These are phyloP conservation scores for Prunella himalayana DNA, from an alignment of 2,113 vertebrate genomes.

Conservation along the genomic window DNA sequence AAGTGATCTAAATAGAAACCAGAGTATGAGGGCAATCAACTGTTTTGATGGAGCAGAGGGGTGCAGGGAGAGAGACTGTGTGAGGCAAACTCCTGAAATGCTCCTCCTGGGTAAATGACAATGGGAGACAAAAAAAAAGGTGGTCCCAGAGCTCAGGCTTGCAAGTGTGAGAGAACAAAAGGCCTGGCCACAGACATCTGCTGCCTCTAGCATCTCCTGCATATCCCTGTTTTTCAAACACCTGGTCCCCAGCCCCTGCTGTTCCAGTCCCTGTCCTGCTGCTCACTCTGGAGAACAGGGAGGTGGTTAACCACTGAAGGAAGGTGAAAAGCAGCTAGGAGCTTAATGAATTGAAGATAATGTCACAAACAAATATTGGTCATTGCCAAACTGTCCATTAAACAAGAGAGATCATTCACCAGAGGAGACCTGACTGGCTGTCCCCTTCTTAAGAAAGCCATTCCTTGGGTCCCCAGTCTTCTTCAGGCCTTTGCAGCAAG, in stretches of 20 bases:
- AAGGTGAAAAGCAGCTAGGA: not conserved
- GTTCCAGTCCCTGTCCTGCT: not conserved
- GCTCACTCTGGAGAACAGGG: not conserved
- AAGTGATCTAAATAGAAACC: constrained; percentile 46
- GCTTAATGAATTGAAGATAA: not conserved
- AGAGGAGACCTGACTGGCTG: not conserved
- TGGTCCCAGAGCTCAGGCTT: constrained; percentile 64
- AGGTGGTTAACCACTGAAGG: constrained; percentile 11
- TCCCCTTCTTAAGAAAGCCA: not conserved
- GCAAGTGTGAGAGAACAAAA: constrained; percentile 70
- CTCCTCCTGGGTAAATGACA: constrained; percentile 78
- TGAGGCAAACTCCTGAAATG: constrained; percentile 53
- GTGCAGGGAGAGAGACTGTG: not conserved
- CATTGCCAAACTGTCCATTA: not conserved
- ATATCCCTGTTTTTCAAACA: constrained; percentile 59
- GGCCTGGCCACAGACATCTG: constrained; percentile 77
- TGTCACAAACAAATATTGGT: constrained; percentile 3
- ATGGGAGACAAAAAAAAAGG: constrained; percentile 74
- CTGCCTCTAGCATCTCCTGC: constrained; percentile 67
- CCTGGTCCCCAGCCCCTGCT: not conserved
- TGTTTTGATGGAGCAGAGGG: not conserved
- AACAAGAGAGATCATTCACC: not conserved
- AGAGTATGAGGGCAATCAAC: not conserved
- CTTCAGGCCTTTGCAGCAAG: not conserved
- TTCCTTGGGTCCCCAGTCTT: not conserved